Base-by-base conservation (phyloP, 2,113 vertebrate genomes). In the Benitochromis conjunctus region DNA sequence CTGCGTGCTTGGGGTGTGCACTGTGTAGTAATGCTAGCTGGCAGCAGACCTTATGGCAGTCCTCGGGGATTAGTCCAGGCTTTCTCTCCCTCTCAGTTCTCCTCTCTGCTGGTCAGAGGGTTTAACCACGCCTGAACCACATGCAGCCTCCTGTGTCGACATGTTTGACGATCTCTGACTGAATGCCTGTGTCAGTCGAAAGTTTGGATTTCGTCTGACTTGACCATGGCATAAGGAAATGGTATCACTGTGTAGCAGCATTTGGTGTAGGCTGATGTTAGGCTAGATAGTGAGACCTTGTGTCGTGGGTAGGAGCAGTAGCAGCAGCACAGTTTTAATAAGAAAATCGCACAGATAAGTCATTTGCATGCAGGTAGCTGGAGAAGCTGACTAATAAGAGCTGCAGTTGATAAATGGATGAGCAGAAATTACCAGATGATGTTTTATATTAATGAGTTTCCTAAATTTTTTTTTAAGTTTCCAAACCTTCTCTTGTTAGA, bases 31-130 rank as follows among this genome's bases (percentile, higher is more conserved):
- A 91, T 79, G 86, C 80, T 84, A 21, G 84, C 87, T 88, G 90
- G 90, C 86, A 82, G 4, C 11, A 53, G 56, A 92, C 87, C 80
- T 81, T 86, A 86, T 90, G 91, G 89, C 87, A 19, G 85, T 31
- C 86, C 71, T 69, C 2, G 10, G 71, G 91, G 92, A 93, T 94
- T 91, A 93, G 81, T 58, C 41, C 64, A 83, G 90, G 84, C 81
- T 84, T 83, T 89, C 83, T 80, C 69, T 92, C 46, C 77, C 80
- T 92, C 62, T 94, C 86, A 89, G 77, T 85, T 85, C 81, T 88
- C 82, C 83, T 93, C 54, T 85, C 53, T 85, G 86, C 80, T 64
- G 66, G 7, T 82, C 53, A 3, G 66, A 24, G 86, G 90, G 87
- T 91, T 91, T 86, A 57, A 66, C 43, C 58, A 66, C 19, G 24